Base-by-base conservation (phyloP, 2,888 invertebrate genomes). In the Sabellastarte sp. region DNA sequence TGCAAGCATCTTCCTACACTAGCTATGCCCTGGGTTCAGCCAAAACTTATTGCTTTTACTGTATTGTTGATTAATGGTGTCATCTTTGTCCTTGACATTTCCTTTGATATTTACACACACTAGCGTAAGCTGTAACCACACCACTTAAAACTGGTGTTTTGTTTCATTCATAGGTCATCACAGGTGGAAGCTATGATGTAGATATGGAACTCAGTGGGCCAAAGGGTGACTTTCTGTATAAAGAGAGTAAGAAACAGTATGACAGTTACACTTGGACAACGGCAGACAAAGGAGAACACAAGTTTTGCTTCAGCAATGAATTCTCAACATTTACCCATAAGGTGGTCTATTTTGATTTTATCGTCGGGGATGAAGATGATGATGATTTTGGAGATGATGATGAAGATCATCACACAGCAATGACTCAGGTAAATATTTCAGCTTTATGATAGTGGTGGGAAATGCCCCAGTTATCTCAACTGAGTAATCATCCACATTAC, bases 291-390 rank as follows among this genome's bases (percentile, higher is more conserved):
- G 83, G 83, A 15, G 73, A 80, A 32, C 77, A 77, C 73, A 76
- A 76, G 57, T 81, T 83, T 76, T 83, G 99, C 86, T 99, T 99
- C 85, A 95, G 96, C 83, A 99, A 99, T 86, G 96, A 99, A 84
- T 99, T 99, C 84, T 98, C 98, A 57, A 97, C 98, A 61, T 97
- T 98, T 85, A 94, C 96, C 4, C 98, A 99, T 83, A 99, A 99
- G 86, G 88, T 97, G 71, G 94, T 99, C 30, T 99, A 98, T 85
- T 93, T 99, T 90, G 97, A 97, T 84, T 91, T 98, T 78, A 93
- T 95, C 89, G 93, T 95, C 32, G 96, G 96, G 2, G 79, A 80
- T 26, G 94, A 95, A 26, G 95, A 95, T 83, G 62, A 50, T 15
- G 61, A 53, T 0, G 24, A 29, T 15, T 60, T 29, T n/a, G 84